Evolutionary conservation across 37 sponge, comb jelly and placozoan genomes (phyloP), one percentile per base, ranked within the genome.

Genomic region (Hexactinellida sp.): DNA sequence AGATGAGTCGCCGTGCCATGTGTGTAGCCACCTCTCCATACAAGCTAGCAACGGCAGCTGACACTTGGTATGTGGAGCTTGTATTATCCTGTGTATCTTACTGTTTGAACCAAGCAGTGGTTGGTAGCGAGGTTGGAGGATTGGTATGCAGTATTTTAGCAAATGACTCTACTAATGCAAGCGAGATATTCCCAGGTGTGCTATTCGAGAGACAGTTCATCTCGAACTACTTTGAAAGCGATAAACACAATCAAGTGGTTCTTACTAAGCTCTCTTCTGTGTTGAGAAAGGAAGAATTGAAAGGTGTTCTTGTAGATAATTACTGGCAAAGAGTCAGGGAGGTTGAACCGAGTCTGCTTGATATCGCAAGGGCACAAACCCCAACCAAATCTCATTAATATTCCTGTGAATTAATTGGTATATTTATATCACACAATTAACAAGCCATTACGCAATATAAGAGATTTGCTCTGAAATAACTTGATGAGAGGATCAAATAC

Each of bases 311-410:
- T n/a, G 76, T 63, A 21, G 76, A 63, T 7, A 63, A 63, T 3
- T 63, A 63, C 30, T 63, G 76, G 76, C 76, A 63, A 23, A 10
- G 76, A 63, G 76, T 63, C 76, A 63, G 76, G 13, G 76, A 63
- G 34, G 30, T 25, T 32, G 76, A 63, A 63, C 76, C 76, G 28
- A 63, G 76, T 63, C 34, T 63, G 34, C 34, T 63, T 7, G 76
- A 63, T n/a, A 10, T 63, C 3, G 76, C 76, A 32, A 10, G 34
- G 13, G 34, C 21, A 63, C 30, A 10, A 1, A n/a, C 30, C 5
- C 30, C 76, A 25, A 63, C 76, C 5, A 63, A 63, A 41, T 41
- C 47, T 41, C 47, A 16, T 41, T 41, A 41, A 13, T 41, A 16
- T 13, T 13, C n/a, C n/a, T n/a, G n/a, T n/a, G n/a, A n/a, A n/a